phyloP scores from a whole-genome alignment of 1,140 invertebrate genomes.

The Trichonephila inaurata region DNA sequence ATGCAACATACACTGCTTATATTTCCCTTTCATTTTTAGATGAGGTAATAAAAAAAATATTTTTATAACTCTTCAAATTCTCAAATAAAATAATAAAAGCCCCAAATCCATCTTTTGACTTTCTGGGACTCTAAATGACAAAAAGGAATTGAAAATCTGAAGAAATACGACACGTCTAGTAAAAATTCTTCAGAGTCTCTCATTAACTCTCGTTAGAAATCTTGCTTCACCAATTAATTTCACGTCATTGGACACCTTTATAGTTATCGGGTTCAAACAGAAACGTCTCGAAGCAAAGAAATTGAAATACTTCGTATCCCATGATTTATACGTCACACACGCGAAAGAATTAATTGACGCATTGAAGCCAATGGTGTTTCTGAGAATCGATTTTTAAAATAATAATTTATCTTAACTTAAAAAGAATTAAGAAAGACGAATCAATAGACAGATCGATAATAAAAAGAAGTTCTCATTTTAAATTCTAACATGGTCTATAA shows the following conservation, averaged over 20 bases:
- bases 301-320: not conserved
- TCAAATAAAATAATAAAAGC: not conserved
- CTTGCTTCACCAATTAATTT: slow-evolving; percentile 32
- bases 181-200: not conserved
- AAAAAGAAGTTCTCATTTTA: too few species aligned
- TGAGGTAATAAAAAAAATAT: too few species aligned
- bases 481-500: too few species aligned
- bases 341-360: not conserved
- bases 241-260: slow-evolving; percentile 43
- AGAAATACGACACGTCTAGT: not conserved
- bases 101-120: not conserved
- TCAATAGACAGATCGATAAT: too few species aligned
- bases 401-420: too few species aligned
- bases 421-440: too few species aligned
- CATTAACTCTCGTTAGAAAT: slow-evolving; percentile 12
- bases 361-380: not conserved
- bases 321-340: not conserved
- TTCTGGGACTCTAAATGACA: not conserved
- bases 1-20: too few species aligned
- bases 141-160: not conserved
- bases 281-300: slow-evolving; percentile 1
- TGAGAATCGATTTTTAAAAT: not conserved
- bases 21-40: too few species aligned
- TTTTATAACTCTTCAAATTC: too few species aligned
- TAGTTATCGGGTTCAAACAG: slow-evolving; percentile 16